Conservation (phyloP, 2,797 vertebrate genomes). For the Erethizon dorsatum region DNA sequence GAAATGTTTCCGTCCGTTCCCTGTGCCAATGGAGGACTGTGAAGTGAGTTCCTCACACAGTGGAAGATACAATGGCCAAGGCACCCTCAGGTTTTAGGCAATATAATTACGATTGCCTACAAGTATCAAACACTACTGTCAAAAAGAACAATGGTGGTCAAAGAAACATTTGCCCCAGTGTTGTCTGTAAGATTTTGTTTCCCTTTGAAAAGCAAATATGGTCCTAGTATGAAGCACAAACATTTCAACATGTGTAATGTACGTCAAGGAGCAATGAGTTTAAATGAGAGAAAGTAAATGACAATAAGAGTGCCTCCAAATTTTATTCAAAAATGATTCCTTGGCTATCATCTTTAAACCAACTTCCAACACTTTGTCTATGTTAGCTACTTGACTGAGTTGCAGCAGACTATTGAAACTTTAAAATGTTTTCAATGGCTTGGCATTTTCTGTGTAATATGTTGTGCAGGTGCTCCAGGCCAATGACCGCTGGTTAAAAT, state of each 20-base stretch:
- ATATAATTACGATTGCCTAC: background rate
- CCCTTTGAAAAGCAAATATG: background rate
- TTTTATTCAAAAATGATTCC: background rate
- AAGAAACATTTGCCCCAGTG: background rate
- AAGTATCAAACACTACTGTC: background rate
- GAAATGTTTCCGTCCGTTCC: background rate
- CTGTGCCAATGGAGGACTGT: background rate
- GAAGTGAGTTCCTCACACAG: background rate
- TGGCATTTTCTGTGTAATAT: background rate
- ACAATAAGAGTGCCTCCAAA: background rate
- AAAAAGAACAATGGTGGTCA: background rate
- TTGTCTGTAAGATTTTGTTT: background rate
- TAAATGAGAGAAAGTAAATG: background rate
- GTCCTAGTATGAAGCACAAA: background rate
- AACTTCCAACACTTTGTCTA: background rate
- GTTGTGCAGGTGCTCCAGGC: background rate
- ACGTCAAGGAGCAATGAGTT: background rate
- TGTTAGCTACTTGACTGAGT: background rate
- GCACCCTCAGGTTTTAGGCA: background rate
- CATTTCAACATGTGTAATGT: background rate
- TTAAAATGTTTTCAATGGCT: background rate
- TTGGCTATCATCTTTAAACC: background rate
- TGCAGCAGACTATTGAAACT: background rate
- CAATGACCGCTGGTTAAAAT: background rate
- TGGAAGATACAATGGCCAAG: background rate